Conservation (phyloP, 1,140 invertebrate species). For the Plectrocnemia conspersa region DNA sequence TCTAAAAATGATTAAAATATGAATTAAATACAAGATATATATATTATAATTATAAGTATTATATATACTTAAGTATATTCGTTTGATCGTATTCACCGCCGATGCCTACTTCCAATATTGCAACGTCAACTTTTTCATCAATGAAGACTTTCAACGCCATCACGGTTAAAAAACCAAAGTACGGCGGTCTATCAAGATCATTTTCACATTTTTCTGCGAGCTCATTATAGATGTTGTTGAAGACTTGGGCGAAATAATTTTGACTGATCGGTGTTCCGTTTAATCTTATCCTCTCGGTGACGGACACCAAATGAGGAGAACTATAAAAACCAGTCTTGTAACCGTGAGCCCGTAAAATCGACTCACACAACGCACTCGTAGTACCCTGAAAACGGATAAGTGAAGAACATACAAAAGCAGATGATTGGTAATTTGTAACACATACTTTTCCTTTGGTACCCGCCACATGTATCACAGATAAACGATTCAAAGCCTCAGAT, state of each 20-base stretch:
- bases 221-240: slow-evolving; percentile 75
- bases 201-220: slow-evolving; percentile 53
- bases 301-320: slow-evolving; percentile 90
- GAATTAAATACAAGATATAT: background rate
- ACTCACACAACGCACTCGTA: slow-evolving; percentile 90
- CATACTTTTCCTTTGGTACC: slow-evolving; percentile 90
- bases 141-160: slow-evolving; percentile 88
- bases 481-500: slow-evolving; percentile 57
- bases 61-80: slow-evolving; percentile 74
- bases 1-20: slow-evolving; percentile 33
- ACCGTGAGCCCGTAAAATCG: slow-evolving; percentile 79
- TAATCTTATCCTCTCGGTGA: slow-evolving; percentile 88
- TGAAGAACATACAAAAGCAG: background rate
- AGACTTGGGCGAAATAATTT: slow-evolving; percentile 71
- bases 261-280: slow-evolving; percentile 75
- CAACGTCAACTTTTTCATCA: slow-evolving; percentile 84
- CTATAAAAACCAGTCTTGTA: slow-evolving; percentile 92
- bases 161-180: slow-evolving; percentile 92
- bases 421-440: slow-evolving; percentile 4
- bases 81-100: slow-evolving; percentile 94
- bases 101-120: slow-evolving; percentile 95
- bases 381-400: slow-evolving; percentile 69
- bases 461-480: slow-evolving; percentile 88
- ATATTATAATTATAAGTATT: background rate
- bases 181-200: slow-evolving; percentile 89